phyloP scores from a whole-genome alignment of 2,113 vertebrate species.

The Brienomyrus brachyistius region DNA sequence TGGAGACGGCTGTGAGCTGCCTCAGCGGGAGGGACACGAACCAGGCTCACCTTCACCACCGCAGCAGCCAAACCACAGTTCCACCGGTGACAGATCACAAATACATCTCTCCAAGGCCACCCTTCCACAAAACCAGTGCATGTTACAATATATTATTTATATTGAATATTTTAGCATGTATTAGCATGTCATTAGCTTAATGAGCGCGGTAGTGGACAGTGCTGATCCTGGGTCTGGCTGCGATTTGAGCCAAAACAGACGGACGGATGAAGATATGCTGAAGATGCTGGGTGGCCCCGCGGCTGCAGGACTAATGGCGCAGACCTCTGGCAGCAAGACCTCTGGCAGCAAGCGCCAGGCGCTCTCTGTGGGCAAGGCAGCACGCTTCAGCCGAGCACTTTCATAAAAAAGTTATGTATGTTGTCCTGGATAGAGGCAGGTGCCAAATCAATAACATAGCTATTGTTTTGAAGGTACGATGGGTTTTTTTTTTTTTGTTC shows the following conservation, averaged over 20 bases:
- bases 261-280: background rate
- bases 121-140: slow-evolving; percentile 3
- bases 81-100: slow-evolving; percentile 6
- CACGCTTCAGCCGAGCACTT: background rate
- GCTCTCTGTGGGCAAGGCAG: too few relatives aligned
- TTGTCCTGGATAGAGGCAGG: background rate
- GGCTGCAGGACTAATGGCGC: background rate
- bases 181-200: slow-evolving; percentile 8
- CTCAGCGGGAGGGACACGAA: too few relatives aligned
- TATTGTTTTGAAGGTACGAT: background rate
- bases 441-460: background rate
- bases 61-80: background rate
- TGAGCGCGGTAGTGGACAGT: background rate
- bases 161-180: slow-evolving; percentile 16
- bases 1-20: background rate
- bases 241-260: background rate
- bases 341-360: background rate
- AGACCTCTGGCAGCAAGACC: background rate
- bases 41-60: background rate
- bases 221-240: background rate
- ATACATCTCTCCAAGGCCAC: background rate
- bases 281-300: background rate
- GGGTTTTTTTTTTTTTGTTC: background rate
- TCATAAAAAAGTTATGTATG: background rate
- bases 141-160: slow-evolving; percentile 14